phyloP scores from a whole-genome alignment of 2,797 vertebrate genomes.

The Acestrorhynchus altus region DNA sequence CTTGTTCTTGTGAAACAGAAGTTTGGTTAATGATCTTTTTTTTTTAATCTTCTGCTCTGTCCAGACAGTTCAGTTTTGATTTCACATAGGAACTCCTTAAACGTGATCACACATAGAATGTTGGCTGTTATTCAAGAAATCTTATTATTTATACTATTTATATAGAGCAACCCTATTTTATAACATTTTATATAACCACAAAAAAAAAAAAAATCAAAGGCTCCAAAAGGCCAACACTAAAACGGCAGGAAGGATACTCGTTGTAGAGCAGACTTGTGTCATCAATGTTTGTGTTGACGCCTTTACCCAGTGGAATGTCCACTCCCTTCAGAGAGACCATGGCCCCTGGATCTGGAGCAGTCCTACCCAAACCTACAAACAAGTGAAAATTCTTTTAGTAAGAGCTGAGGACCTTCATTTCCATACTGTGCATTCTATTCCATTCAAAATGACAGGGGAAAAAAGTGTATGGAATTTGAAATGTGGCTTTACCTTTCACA shows the following conservation, averaged over 20 bases:
- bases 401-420: neutral
- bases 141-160: neutral
- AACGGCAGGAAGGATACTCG: constrained; percentile 91
- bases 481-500: constrained; percentile 90
- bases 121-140: too few species aligned
- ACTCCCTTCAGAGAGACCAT: constrained; percentile 86
- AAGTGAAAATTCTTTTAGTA: neutral
- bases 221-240: neutral
- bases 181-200: neutral
- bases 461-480: neutral
- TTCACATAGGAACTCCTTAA: too few species aligned
- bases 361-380: constrained; percentile 91
- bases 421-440: too few species aligned
- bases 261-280: constrained; percentile 98
- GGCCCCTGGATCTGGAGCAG: constrained; percentile 88
- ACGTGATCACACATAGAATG: too few species aligned
- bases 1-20: too few species aligned
- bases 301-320: constrained; percentile 92
- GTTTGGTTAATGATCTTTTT: too few species aligned
- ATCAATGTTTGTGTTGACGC: constrained; percentile 85
- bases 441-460: neutral
- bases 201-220: neutral
- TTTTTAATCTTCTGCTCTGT: too few species aligned
- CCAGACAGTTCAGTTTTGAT: too few species aligned
- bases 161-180: too few species aligned